Evolutionary conservation across 2,113 vertebrate species (phyloP).

Genomic region (Colossoma macropomum): DNA sequence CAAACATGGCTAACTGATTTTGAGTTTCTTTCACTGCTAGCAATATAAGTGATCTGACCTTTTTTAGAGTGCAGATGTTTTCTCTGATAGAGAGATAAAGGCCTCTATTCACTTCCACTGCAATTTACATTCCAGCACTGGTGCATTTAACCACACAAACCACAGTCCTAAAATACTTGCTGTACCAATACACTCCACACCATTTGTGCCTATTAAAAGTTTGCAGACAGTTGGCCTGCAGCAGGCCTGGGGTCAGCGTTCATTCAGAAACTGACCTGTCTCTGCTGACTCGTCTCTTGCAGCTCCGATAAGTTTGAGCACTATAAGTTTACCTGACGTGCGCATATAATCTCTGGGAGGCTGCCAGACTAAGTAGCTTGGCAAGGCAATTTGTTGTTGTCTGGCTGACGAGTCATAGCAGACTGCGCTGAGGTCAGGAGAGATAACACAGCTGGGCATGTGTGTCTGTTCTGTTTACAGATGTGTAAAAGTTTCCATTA

Average conservation of each 20-base stretch:
- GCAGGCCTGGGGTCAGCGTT: neutral
- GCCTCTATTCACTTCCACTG: neutral
- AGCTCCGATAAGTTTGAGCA: neutral
- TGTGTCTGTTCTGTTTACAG: neutral
- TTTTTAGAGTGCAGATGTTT: neutral
- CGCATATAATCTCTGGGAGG: conserved; percentile 17
- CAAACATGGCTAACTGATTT: no score
- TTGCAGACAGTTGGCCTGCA: neutral
- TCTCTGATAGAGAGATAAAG: neutral
- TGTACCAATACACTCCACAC: neutral
- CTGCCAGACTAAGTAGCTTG: conserved; percentile 14
- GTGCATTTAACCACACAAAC: neutral
- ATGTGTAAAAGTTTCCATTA: neutral
- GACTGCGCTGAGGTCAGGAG: conserved; percentile 12
- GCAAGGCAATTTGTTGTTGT: neutral
- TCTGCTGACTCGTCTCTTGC: neutral
- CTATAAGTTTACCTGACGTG: conserved; percentile 31
- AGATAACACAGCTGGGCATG: neutral
- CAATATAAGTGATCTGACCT: no score
- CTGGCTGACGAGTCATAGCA: neutral
- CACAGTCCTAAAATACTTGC: neutral
- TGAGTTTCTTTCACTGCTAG: neutral
- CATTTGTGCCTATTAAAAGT: neutral
- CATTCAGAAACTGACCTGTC: neutral
- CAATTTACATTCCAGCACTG: neutral